Evolutionary conservation across 2,113 vertebrate genomes (phyloP).

Genomic region (Eulacestoma nigropectus): DNA sequence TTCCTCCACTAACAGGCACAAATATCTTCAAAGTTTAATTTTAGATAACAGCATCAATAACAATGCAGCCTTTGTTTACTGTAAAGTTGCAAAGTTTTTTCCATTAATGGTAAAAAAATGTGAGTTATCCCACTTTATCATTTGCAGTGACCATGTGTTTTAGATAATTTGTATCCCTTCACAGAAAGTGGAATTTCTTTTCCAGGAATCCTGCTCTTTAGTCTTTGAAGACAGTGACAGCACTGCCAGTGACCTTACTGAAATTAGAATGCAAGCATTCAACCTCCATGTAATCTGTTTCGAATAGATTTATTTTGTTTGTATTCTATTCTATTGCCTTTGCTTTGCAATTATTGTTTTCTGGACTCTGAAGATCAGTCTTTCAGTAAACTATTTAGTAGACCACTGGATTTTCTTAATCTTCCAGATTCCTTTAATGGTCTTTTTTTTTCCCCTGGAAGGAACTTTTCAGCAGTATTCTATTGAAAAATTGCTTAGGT

Average conservation of each 20-base stretch:
- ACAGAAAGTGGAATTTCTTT: background rate
- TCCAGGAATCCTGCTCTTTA: background rate
- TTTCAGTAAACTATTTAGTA: background rate
- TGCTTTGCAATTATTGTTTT: background rate
- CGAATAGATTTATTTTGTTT: background rate
- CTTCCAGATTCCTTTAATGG: background rate
- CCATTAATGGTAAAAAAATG: slow-evolving; percentile 1
- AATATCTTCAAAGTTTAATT: background rate
- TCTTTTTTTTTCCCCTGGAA: background rate
- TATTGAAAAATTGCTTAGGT: background rate
- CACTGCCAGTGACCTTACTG: background rate
- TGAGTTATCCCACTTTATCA: background rate
- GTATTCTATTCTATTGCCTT: background rate
- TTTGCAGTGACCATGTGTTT: background rate
- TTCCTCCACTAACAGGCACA: background rate
- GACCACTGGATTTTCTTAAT: background rate
- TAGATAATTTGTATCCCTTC: background rate
- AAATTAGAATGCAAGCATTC: background rate
- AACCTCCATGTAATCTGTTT: background rate
- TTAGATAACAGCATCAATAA: background rate
- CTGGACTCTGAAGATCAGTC: background rate
- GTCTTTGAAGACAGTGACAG: background rate
- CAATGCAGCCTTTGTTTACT: background rate
- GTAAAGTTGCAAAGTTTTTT: background rate
- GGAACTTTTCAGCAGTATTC: background rate